Conservation (phyloP, 2,888 invertebrate species). For the Drosophila siamana region DNA sequence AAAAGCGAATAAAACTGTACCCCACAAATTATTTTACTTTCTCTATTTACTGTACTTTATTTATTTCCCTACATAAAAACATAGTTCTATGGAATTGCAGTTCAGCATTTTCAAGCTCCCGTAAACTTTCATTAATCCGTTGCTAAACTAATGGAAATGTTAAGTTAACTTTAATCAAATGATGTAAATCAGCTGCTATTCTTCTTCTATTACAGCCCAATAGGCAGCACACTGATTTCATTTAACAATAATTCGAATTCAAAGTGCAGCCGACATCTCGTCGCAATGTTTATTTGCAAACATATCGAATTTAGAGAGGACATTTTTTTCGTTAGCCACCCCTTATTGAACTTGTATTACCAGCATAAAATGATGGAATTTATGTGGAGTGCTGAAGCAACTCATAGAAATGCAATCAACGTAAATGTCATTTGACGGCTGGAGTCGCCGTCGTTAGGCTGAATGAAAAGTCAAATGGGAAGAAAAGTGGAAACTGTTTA, state of each 20-base stretch:
- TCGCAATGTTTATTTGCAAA: background rate
- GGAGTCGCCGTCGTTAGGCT: slow-evolving; percentile 51
- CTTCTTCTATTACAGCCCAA: background rate
- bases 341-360: slow-evolving; percentile 17
- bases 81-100: no score
- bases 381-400: slow-evolving; percentile 3
- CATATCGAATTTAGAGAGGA: background rate
- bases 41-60: no score
- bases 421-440: slow-evolving; percentile 57
- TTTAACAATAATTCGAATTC: background rate
- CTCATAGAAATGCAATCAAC: slow-evolving; percentile 62
- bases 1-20: no score
- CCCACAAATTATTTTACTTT: no score
- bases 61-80: no score
- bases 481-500: slow-evolving; percentile 59
- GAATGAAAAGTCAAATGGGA: slow-evolving; percentile 37
- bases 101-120: no score
- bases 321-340: background rate
- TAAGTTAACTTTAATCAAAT: background rate
- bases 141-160: background rate
- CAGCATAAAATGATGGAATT: slow-evolving; percentile 16
- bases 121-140: background rate
- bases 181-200: background rate
- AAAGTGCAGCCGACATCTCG: slow-evolving; percentile 5
- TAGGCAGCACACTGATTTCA: background rate